Evolutionary conservation across 2,797 vertebrate genomes (phyloP).

Genomic region (Sphaeramia orbicularis): DNA sequence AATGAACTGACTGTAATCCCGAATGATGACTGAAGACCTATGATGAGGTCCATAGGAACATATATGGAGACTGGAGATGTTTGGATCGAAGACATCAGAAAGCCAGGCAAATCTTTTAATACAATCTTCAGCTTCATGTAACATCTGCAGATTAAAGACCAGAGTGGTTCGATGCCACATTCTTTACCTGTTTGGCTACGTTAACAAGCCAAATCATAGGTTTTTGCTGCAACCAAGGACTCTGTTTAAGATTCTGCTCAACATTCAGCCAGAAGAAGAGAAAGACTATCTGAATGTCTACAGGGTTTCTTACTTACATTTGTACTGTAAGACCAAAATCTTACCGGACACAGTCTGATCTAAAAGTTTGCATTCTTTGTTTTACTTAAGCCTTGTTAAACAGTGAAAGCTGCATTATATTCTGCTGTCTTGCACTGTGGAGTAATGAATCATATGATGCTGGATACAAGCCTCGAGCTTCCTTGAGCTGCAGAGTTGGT

Average conservation of each 20-base stretch:
- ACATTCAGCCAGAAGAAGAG: slow-evolving; percentile 73
- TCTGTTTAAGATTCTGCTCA: slow-evolving; percentile 75
- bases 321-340: slow-evolving; percentile 1
- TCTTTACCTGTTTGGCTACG: slow-evolving; percentile 11
- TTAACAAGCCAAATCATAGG: slow-evolving; percentile 11
- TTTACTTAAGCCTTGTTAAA: slow-evolving; percentile 8
- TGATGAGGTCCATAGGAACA: slow-evolving; percentile 9
- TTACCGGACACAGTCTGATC: not conserved
- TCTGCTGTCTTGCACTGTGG: slow-evolving; percentile 17
- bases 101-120: slow-evolving; percentile 18
- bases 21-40: not conserved
- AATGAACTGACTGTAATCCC: not conserved
- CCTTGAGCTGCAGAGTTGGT: slow-evolving; percentile 4
- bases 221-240: slow-evolving; percentile 14
- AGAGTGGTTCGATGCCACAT: slow-evolving; percentile 37
- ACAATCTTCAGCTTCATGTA: slow-evolving; percentile 51
- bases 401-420: not conserved
- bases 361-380: not conserved
- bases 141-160: slow-evolving; percentile 37
- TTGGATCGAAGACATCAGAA: slow-evolving; percentile 3
- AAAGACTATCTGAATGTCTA: slow-evolving; percentile 9
- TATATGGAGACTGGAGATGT: slow-evolving; percentile 20
- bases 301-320: slow-evolving; percentile 7
- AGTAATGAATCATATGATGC: slow-evolving; percentile 8
- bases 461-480: slow-evolving; percentile 13